Evolutionary conservation across 2,113 vertebrate species (phyloP), one percentile per base, ranked within the genome.

Genomic region (Channa argus): DNA sequence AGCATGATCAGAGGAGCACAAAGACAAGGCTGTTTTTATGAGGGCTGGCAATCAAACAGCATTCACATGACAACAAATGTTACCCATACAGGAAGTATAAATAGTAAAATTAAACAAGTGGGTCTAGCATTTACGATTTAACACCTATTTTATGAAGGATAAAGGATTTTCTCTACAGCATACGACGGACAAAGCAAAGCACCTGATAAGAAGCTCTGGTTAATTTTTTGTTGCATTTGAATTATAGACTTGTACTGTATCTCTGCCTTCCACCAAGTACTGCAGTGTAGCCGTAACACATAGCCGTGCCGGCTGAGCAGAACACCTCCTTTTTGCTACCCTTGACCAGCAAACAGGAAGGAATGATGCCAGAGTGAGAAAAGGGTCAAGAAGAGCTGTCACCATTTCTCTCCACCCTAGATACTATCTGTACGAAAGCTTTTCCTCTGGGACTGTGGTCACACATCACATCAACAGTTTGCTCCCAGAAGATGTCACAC

Each of bases 331-430:
- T 34, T 82, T 63, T 50, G 61, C 71, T 89, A 11, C 61, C 62
- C 74, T 65, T 60, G 9, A 83, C 85, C 84, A 88, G 24, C 63
- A 41, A 70, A 80, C 78, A 86, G 83, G 86, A 88, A 86, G 69
- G 82, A 88, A 77, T 64, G 67, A 89, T 75, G 66, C 77, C 65
- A 11, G 58, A 83, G 87, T 80, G 82, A 88, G 84, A 83, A 89
- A 84, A 85, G 79, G 89, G 87, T 89, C 90, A 89, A 83, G 87
- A 89, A 77, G 80, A 86, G 80, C 80, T 86, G 90, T 92, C 89
- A 88, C 80, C 69, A 38, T 79, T 61, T 67, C 74, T 70, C 63
- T 89, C 80, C 69, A 73, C 69, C 80, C 64, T 15, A 74, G 84
- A 90, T 83, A 60, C 69, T 77, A 88, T 89, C 87, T 81, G 66